Base-by-base conservation (phyloP, 2,888 invertebrate genomes). In the Mechanitis messenoides region DNA sequence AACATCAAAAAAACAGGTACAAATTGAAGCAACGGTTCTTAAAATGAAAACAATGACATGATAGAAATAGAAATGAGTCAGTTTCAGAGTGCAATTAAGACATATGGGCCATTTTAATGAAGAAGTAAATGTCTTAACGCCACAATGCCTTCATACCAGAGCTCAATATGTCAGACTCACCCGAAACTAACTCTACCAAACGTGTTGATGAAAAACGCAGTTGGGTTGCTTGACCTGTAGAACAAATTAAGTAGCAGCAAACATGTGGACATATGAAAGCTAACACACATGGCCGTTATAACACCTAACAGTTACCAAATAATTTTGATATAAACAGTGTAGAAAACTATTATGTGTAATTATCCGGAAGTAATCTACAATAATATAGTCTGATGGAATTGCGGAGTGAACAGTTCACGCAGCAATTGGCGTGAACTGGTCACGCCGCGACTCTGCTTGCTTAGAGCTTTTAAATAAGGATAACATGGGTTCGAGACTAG, bases 191-290 rank as follows among this genome's bases (percentile, higher is more conserved):
- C 92, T 90, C 91, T 91, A 91, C 91, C 91, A 87, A 93, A 91
- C 85, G 92, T 92, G 92, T 93, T 92, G 91, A 93, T 92, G 91
- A 93, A 91, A 92, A 93, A 92, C 91, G 92, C 91, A 86, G 92
- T 91, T 86, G 92, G 91, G 88, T 91, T 92, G 88, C 92, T 92
- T 92, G 92, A 91, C 91, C 92, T 92, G 91, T 93, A 93, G 93
- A 91, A 93, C 90, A 93, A 92, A 92, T 85, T 87, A 87, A 86
- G 85, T 83, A 73, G 71, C 84, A 86, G 84, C 84, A 82, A 80
- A 81, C 76, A 80, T 81, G 74, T 76, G 73, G 75, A 76, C 77
- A 79, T 80, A 74, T 78, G 84, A 83, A 87, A 87, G 88, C 87
- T 77, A 76, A 78, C 74, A 78, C 80, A 76, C 71, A 72, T 72